phyloP scores from a whole-genome alignment of 2,888 invertebrate species.

The Neoscelio sp. region DNA sequence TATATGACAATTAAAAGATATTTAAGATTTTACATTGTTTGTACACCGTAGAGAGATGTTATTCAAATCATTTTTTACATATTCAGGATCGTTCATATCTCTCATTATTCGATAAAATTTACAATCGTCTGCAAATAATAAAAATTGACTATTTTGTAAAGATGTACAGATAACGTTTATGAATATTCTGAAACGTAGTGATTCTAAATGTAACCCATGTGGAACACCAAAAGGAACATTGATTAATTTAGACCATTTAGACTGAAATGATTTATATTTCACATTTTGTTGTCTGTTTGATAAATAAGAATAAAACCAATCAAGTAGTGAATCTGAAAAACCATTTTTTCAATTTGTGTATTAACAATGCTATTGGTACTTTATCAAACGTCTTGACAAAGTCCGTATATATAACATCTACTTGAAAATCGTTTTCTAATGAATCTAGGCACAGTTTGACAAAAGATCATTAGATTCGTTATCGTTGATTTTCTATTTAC shows the following conservation, averaged over 20 bases:
- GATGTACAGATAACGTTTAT: conserved; percentile 4
- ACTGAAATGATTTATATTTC: conserved; percentile 12
- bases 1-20: conserved; percentile 4
- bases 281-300: conserved; percentile 1
- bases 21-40: conserved; percentile 7
- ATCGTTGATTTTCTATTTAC: background rate
- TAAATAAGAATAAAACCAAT: conserved; percentile 5
- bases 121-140: conserved; percentile 16
- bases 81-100: background rate
- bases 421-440: background rate
- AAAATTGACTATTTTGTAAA: background rate
- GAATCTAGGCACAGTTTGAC: background rate
- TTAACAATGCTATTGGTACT: no score
- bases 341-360: no score
- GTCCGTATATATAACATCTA: background rate
- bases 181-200: conserved; percentile 4
- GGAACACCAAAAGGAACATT: conserved; percentile 5
- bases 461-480: background rate
- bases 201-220: conserved; percentile 8
- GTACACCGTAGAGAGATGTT: background rate
- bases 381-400: no score
- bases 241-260: background rate
- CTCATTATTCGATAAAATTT: conserved; percentile 6
- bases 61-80: background rate
- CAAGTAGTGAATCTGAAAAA: no score